Base-by-base conservation (phyloP, 2,797 vertebrate species). In the Hybognathus amarus region DNA sequence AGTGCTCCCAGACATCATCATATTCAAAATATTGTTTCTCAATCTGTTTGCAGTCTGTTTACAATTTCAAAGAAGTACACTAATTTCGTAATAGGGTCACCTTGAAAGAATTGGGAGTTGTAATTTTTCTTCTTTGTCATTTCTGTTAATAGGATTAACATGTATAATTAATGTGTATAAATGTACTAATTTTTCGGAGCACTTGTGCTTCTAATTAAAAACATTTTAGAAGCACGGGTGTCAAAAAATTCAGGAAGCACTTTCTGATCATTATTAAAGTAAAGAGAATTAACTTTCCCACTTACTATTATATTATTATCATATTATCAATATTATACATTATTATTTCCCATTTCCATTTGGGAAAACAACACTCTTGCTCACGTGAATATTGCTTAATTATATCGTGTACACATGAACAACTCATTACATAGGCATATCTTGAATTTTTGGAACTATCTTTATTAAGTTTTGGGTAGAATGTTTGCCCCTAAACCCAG, bases 161-260 rank as follows among this genome's bases (percentile, higher is more conserved):
- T n/a, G 56, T 64, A 79, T 54, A 27, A n/a, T 56, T n/a, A 45
- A 61, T 18, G 15, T 36, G 56, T 64, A 79, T 54, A 27, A n/a
- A 38, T 68, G 22, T 68, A 24, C 8, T 27, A 2, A 52, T 18
- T 70, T 27, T 68, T 61, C 27, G 24, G 24, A 15, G 24, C 59
- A 61, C 12, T n/a, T 56, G 17, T 18, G 47, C 1, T 50, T 50
- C 47, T 50, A 50, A 18, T 18, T 56, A n/a, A 56, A 54, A 5
- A n/a, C 54, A 56, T 69, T 45, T 69, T 42, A 68, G 11, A 38
- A 68, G 66, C 66, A n/a, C 36, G 24, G 5, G 7, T n/a, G n/a
- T n/a, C n/a, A 5, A 42, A 42, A 68, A 68, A n/a, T n/a, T 7
- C n/a, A 13, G 22, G 20, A 67, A n/a, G 17, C 5, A 11, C 64